Conservation (phyloP, 2,888 invertebrate species). For the Drosophila peninsularis region DNA sequence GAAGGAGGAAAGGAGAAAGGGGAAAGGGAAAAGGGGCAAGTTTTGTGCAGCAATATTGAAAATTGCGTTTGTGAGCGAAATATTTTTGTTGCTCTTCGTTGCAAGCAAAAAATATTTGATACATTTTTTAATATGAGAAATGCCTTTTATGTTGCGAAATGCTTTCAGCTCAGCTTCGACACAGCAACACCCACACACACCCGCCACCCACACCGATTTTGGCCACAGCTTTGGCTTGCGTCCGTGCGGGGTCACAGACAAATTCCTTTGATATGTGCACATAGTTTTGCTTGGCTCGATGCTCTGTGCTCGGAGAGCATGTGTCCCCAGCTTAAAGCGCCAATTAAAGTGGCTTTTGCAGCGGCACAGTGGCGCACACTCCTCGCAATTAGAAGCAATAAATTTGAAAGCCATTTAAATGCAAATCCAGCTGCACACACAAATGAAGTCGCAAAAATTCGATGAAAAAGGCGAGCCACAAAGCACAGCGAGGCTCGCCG, state of each 20-base stretch:
- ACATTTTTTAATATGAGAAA: slow-evolving; percentile 76
- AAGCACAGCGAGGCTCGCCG: slow-evolving; percentile 24
- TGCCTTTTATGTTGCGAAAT: slow-evolving; percentile 61
- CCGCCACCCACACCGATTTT: background rate
- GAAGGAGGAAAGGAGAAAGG: background rate
- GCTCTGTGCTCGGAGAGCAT: slow-evolving; percentile 23
- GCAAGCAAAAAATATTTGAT: slow-evolving; percentile 72
- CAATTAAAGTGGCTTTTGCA: slow-evolving; percentile 37
- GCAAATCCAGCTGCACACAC: slow-evolving; percentile 48
- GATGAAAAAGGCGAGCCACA: slow-evolving; percentile 16
- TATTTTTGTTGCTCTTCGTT: slow-evolving; percentile 62
- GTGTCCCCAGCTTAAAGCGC: slow-evolving; percentile 49
- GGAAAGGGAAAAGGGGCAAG: slow-evolving; percentile 4
- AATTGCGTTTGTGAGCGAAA: slow-evolving; percentile 71
- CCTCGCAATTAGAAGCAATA: slow-evolving; percentile 66
- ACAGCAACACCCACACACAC: background rate
- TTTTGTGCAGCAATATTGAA: slow-evolving; percentile 69
- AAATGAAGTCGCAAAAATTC: slow-evolving; percentile 56
- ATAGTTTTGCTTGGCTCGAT: slow-evolving; percentile 38
- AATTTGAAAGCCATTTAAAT: slow-evolving; percentile 68
- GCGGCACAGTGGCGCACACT: background rate
- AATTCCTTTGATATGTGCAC: slow-evolving; percentile 61
- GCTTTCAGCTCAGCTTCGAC: slow-evolving; percentile 36
- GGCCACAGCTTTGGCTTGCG: background rate
- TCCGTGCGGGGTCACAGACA: slow-evolving; percentile 19